Evolutionary conservation across 2,113 vertebrate genomes (phyloP), one percentile per base, ranked within the genome.

Genomic region (Xiphophorus hellerii): DNA sequence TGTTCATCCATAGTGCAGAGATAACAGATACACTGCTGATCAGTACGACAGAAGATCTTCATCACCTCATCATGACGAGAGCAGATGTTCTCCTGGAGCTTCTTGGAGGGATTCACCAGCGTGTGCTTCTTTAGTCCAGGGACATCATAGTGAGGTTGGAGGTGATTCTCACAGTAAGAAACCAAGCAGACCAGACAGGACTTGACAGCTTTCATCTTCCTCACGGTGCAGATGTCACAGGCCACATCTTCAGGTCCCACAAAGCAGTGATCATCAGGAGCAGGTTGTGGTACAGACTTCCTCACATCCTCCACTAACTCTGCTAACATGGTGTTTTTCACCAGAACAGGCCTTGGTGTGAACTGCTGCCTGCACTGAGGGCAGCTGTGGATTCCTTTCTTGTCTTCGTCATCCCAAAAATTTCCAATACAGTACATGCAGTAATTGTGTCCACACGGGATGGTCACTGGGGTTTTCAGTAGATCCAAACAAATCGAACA

Each of bases 281-380:
- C 51, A n/a, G 51, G 2, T 58, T 58, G 51, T 8, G 9, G 22
- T 58, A 2, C 22, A 11, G 51, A 3, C 29, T 31, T 63, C 62
- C 25, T 64, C 62, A 64, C 0, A 9, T 64, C 30, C 62, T 64
- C 62, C 62, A 64, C 39, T 8, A 68, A 48, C 12, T 44, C 66
- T 30, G 66, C 66, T 44, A 68, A 22, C 37, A 48, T 68, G n/a
- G 42, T 48, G 66, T 68, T 68, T 29, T 68, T 48, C 66, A 11
- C 14, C 14, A 68, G 39, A 30, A 22, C 39, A 17, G 39, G 66
- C 27, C 66, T 29, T 1, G 11, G 65, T 28, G 4, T 28, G 17
- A 67, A 67, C 0, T 10, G 17, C 37, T 15, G 5, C 8, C 14
- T 48, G 13, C 39, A 68, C 13, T 68, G 66, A 35, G 62, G 62